A percentile compares a stretch with the other conserved stretches of the same genome.
Conservation (phyloP, 2,797 vertebrate species). For the Rhinatrema bivittatum region DNA sequence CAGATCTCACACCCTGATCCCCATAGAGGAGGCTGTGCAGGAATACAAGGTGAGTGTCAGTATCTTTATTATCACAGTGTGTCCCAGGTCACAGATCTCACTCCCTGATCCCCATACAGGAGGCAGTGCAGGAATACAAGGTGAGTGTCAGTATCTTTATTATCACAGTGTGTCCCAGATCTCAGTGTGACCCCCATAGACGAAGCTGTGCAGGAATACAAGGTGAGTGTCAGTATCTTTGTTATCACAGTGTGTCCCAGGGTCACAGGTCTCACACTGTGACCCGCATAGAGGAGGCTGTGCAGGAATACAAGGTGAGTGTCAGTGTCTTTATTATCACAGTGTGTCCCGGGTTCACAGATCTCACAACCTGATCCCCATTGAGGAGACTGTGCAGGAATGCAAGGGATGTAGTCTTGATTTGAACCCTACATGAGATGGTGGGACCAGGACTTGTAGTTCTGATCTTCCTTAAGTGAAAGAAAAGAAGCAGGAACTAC, state of each 20-base stretch:
- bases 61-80: too few species aligned
- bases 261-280: slow-evolving; percentile 30
- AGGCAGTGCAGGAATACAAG: slow-evolving; percentile 43
- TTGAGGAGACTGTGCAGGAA: slow-evolving; percentile 38
- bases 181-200: slow-evolving; percentile 31
- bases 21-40: slow-evolving; percentile 38
- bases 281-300: slow-evolving; percentile 37
- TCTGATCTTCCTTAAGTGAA: too few species aligned
- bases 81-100: slow-evolving; percentile 36
- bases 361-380: slow-evolving; percentile 31
- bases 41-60: slow-evolving; percentile 36
- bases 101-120: slow-evolving; percentile 32
- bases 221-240: slow-evolving; percentile 21
- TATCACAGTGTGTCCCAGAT: slow-evolving; percentile 41
- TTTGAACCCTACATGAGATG: too few species aligned
- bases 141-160: slow-evolving; percentile 11
- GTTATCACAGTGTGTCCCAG: slow-evolving; percentile 39
- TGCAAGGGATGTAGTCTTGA: too few species aligned
- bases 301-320: slow-evolving; percentile 42
- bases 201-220: slow-evolving; percentile 41
- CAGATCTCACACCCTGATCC: slow-evolving; percentile 29
- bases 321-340: slow-evolving; percentile 1
- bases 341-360: slow-evolving; percentile 43
- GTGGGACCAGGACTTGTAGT: too few species aligned
- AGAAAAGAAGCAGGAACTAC: too few species aligned